phyloP scores from a whole-genome alignment of 2,888 invertebrate species.

The Eurytoma adleriae region DNA sequence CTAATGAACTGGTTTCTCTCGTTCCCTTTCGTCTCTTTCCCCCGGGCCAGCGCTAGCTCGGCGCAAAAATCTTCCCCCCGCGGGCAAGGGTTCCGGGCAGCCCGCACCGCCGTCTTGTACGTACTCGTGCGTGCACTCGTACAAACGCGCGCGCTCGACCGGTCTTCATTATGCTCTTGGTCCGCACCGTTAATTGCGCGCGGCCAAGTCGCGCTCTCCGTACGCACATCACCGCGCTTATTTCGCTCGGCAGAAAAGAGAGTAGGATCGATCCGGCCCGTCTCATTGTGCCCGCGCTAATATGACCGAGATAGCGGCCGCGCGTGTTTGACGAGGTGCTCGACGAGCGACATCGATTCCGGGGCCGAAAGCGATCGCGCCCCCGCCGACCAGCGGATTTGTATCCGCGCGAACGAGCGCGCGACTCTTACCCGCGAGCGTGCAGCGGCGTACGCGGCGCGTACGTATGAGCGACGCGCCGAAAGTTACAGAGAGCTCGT shows the following conservation, averaged over 20 bases:
- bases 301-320: constrained; percentile 1
- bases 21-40: constrained; percentile 62
- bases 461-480: constrained; percentile 4
- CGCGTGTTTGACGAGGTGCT: constrained; percentile 47
- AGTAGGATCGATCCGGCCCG: constrained; percentile 19
- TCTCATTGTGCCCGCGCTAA: constrained; percentile 10
- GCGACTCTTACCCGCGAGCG: background rate
- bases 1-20: constrained; percentile 74
- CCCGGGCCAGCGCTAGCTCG: constrained; percentile 51
- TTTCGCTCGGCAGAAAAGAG: background rate
- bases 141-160: constrained; percentile 64
- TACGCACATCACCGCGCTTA: background rate
- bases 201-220: constrained; percentile 42
- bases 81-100: background rate
- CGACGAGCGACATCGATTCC: constrained; percentile 17
- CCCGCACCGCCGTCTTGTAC: background rate
- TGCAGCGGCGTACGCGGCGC: background rate
- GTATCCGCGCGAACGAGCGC: background rate
- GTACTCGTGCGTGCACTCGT: background rate
- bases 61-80: constrained; percentile 26
- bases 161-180: constrained; percentile 71
- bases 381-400: background rate
- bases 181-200: constrained; percentile 71
- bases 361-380: constrained; percentile 11
- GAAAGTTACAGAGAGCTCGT: constrained; percentile 37